phyloP scores from a whole-genome alignment of 2,113 vertebrate genomes.

The Saccopteryx leptura region DNA sequence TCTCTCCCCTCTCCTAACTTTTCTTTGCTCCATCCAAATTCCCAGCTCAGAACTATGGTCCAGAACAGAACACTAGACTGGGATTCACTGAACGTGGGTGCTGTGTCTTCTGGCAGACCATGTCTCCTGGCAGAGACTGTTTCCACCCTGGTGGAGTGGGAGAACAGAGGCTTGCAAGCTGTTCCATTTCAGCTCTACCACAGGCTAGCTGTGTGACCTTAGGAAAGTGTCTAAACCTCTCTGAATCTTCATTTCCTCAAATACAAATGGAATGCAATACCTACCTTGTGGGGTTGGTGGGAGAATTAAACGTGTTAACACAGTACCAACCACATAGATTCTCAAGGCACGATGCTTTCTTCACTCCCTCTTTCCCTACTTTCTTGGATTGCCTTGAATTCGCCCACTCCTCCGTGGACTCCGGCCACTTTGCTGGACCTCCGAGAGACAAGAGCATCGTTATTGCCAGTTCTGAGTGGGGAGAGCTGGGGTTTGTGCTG shows the following conservation, averaged over 20 bases:
- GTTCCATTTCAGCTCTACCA: not conserved
- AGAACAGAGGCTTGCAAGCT: not conserved
- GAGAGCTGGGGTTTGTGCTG: not conserved
- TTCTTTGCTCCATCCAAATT: not conserved
- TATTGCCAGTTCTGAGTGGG: not conserved
- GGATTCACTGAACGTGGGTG: accelerated
- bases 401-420: not conserved
- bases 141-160: not conserved
- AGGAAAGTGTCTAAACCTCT: not conserved
- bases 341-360: not conserved
- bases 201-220: not conserved
- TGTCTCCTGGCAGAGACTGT: not conserved
- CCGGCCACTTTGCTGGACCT: not conserved
- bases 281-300: not conserved
- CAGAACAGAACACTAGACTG: not conserved
- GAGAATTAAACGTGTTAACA: not conserved
- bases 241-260: not conserved
- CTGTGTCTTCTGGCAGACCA: not conserved
- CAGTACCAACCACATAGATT: not conserved
- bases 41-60: not conserved
- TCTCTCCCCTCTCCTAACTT: conserved; percentile 11
- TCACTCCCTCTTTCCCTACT: not conserved
- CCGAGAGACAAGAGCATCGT: not conserved
- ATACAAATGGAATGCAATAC: not conserved
- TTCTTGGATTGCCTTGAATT: not conserved